A percentile compares a stretch with the other conserved stretches of the same genome.
Evolutionary conservation across 2,113 vertebrate species (phyloP).

Genomic region (Petrocephalus zakoni): DNA sequence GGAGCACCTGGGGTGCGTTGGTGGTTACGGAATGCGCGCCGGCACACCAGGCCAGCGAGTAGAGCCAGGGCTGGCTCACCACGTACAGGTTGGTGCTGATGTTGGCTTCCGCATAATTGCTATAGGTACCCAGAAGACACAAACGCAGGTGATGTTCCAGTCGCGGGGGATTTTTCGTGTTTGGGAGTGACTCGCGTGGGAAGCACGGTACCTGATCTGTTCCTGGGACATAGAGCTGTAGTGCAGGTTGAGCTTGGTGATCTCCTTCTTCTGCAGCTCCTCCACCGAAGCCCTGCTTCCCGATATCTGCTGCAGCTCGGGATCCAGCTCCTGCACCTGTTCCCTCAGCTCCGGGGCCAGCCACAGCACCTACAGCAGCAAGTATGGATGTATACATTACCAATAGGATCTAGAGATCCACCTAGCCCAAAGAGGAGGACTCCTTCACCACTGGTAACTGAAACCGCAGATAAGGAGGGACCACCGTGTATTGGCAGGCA

Average conservation of each 20-base stretch:
- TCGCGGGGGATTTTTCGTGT: not conserved
- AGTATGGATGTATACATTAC: not conserved
- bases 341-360: slow-evolving; percentile 58
- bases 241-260: slow-evolving; percentile 72
- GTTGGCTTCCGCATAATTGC: slow-evolving; percentile 71
- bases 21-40: slow-evolving; percentile 83
- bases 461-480: too few species aligned
- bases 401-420: too few species aligned
- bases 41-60: slow-evolving; percentile 82
- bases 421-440: not conserved
- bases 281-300: slow-evolving; percentile 57
- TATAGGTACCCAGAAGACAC: slow-evolving; percentile 34
- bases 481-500: too few species aligned
- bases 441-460: not conserved
- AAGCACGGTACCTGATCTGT: slow-evolving; percentile 64
- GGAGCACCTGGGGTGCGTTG: slow-evolving; percentile 67
- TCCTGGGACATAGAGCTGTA: slow-evolving; percentile 73
- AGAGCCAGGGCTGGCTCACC: slow-evolving; percentile 85
- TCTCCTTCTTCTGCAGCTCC: slow-evolving; percentile 56
- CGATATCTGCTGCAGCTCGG: slow-evolving; percentile 69
- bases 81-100: slow-evolving; percentile 84
- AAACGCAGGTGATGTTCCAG: not conserved
- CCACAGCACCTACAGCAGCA: slow-evolving; percentile 69
- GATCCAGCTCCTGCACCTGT: slow-evolving; percentile 58
- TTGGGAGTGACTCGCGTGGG: not conserved